Evolutionary conservation across 2,888 invertebrate genomes (phyloP).

Genomic region (Thysanoteuthis rhombus): DNA sequence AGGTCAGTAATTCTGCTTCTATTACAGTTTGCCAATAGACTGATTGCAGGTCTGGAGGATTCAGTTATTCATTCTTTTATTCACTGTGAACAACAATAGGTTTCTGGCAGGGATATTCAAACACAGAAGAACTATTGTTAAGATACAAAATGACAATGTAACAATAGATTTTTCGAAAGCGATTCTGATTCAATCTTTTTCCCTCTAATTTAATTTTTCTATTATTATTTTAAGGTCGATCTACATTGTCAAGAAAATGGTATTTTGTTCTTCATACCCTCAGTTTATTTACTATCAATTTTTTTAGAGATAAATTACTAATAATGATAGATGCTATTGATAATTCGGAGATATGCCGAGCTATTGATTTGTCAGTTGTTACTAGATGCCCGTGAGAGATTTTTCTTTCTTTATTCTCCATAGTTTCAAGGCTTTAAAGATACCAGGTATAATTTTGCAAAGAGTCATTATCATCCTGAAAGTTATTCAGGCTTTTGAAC

Average conservation of each 20-base stretch:
- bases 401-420: no score
- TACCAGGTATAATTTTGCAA: no score
- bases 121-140: neutral
- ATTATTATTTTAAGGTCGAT: neutral
- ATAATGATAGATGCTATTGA: neutral
- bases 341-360: no score
- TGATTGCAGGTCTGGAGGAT: neutral
- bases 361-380: no score
- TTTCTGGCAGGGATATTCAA: neutral
- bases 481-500: no score
- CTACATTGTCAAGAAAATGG: neutral
- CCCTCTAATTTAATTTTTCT: neutral
- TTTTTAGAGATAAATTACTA: neutral
- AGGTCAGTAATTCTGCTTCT: neutral
- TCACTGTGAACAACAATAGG: neutral
- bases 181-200: neutral
- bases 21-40: neutral
- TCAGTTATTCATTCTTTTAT: neutral
- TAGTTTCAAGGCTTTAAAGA: no score
- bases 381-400: no score
- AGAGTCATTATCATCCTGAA: no score
- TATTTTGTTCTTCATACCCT: neutral
- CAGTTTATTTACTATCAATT: neutral
- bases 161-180: neutral
- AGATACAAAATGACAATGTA: neutral